These are phyloP conservation scores for Arizona elegans DNA, from an alignment of 2,113 vertebrate genomes.

Conservation along the genomic window DNA sequence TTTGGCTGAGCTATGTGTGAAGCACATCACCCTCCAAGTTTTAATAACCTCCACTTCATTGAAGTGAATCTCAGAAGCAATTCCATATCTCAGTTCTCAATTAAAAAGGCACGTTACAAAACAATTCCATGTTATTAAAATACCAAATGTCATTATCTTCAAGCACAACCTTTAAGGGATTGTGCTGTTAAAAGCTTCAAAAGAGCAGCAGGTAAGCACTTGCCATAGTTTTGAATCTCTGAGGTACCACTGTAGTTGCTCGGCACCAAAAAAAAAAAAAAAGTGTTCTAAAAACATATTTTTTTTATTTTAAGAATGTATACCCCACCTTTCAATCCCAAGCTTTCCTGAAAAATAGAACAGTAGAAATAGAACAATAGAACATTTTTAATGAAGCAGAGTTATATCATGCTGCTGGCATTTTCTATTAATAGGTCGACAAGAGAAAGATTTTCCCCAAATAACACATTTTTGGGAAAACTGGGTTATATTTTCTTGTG, in stretches of 20 bases:
- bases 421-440: not conserved
- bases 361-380: not conserved
- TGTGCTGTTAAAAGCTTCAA: not conserved
- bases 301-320: not conserved
- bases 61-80: not conserved
- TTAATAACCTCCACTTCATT: not conserved
- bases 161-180: not conserved
- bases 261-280: not conserved
- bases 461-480: not conserved
- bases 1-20: not conserved
- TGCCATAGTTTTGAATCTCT: not conserved
- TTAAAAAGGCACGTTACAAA: not conserved
- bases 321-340: not conserved
- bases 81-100: not conserved
- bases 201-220: not conserved
- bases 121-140: not conserved
- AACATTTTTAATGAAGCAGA: not conserved
- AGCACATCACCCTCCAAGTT: not conserved
- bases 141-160: not conserved
- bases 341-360: not conserved
- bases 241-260: not conserved
- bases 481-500: not conserved
- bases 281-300: not conserved
- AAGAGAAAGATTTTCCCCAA: not conserved
- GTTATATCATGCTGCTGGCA: not conserved